Conservation (phyloP, 2,797 vertebrate species). For the Vireo griseus region DNA sequence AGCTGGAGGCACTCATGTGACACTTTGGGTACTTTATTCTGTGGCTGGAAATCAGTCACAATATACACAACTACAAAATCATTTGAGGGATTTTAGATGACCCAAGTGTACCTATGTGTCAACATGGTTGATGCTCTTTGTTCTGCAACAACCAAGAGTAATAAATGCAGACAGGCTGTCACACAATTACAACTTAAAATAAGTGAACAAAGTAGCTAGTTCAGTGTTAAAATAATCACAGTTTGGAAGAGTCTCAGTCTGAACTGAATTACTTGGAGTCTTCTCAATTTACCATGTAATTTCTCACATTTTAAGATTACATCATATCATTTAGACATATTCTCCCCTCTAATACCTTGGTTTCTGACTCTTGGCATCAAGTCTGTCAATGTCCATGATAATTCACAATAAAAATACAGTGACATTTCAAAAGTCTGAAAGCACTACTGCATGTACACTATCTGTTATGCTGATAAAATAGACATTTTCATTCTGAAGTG, state of each 20-base stretch:
- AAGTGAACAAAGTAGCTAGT: neutral
- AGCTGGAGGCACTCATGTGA: neutral
- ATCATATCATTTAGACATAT: neutral
- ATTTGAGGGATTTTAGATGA: neutral
- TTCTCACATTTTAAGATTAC: neutral
- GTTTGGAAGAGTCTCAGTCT: neutral
- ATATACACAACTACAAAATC: neutral
- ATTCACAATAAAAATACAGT: neutral
- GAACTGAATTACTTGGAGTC: neutral
- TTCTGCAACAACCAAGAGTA: neutral
- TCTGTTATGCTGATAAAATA: neutral
- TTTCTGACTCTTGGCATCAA: neutral
- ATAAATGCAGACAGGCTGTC: neutral
- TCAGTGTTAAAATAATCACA: neutral
- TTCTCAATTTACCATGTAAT: neutral
- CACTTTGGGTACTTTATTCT: neutral
- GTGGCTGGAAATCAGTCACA: neutral
- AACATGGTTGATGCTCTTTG: neutral
- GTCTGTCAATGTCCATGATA: neutral
- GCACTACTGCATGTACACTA: neutral
- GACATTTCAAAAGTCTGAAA: constrained; percentile 9
- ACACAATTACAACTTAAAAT: neutral
- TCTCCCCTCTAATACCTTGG: neutral
- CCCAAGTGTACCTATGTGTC: neutral
- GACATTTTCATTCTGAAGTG: neutral